A percentile compares a stretch with the other conserved stretches of the same genome.
These are phyloP conservation scores for Nestor notabilis DNA, from an alignment of 2,113 vertebrate species.

Conservation along the genomic window DNA sequence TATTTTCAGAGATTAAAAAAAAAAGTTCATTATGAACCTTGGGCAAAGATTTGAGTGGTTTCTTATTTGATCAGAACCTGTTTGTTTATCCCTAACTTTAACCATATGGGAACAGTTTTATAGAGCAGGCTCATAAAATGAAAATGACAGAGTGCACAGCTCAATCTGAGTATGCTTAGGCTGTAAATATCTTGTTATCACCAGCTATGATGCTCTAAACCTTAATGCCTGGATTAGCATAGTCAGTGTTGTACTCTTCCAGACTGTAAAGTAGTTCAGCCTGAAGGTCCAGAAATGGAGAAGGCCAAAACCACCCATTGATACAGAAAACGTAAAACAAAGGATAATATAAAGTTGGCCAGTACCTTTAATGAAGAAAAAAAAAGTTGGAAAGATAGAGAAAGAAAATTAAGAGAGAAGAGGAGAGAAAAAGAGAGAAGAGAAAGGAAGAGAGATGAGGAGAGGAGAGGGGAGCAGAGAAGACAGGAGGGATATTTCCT, in stretches of 20 bases:
- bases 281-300: neutral
- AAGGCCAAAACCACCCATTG: neutral
- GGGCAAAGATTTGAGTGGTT: conserved; percentile 40
- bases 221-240: neutral
- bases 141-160: conserved; percentile 31
- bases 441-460: rapidly evolving
- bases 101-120: conserved; percentile 52
- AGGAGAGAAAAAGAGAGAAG: rapidly evolving
- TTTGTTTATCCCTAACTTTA: conserved; percentile 63
- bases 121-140: conserved; percentile 46
- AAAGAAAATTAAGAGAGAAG: too few species aligned
- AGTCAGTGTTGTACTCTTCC: neutral
- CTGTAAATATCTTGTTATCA: conserved; percentile 57
- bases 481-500: rapidly evolving
- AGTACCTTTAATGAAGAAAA: neutral
- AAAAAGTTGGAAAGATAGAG: neutral
- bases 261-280: neutral
- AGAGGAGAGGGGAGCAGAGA: neutral
- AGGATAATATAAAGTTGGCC: neutral
- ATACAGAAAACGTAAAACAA: neutral
- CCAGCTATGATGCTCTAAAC: conserved; percentile 22
- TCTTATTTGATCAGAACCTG: conserved; percentile 55
- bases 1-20: conserved; percentile 32
- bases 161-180: conserved; percentile 30
- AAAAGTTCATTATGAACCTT: conserved; percentile 27